Evolutionary conservation across 2,888 invertebrate genomes (phyloP), one percentile per base, ranked within the genome.

Genomic region (Oxyteleia sp.): DNA sequence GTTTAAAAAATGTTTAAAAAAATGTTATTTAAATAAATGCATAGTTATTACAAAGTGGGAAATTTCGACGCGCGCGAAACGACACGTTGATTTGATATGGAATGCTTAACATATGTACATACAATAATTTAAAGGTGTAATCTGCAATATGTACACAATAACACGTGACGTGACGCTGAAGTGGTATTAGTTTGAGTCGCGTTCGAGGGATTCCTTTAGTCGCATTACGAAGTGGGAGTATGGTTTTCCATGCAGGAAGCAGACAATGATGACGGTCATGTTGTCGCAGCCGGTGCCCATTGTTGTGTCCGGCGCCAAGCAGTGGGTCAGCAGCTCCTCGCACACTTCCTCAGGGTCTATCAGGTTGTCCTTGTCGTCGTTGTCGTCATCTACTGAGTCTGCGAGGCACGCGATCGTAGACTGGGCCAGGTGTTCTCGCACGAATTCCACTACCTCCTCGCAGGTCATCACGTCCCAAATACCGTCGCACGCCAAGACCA

Each of bases 401-500:
- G 75, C 85, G 10, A 18, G 18, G 47, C 15, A 11, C 0, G 20
- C 26, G 16, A 63, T 23, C 11, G 79, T 53, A 2, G 87, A 49
- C 4, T 89, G 88, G 1, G 89, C 89, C 71, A 99, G 95, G 43
- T 98, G 96, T 75, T 95, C 95, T 59, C 98, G 96, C 78, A 99
- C 97, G 94, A 98, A 99, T 66, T 97, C 95, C 47, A 98, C 95
- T 53, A 98, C 99, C 94, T 99, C 99, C 94, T 98, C 96, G 93
- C 98, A 99, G 57, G 96, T 97, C 95, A 99, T 95, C 20, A 99
- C 99, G 93, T 99, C 99, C 99, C 99, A 99, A 87, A 99, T 99
- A 23, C 99, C 99, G 93, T 99, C 99, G 93, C 99, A 99, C 0
- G 99, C 99, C 88, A 99, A 94, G 38, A 99, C 96, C 69, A 99